Conservation (phyloP, 2,888 invertebrate genomes). For the Poecilobothrus nobilitatus region DNA sequence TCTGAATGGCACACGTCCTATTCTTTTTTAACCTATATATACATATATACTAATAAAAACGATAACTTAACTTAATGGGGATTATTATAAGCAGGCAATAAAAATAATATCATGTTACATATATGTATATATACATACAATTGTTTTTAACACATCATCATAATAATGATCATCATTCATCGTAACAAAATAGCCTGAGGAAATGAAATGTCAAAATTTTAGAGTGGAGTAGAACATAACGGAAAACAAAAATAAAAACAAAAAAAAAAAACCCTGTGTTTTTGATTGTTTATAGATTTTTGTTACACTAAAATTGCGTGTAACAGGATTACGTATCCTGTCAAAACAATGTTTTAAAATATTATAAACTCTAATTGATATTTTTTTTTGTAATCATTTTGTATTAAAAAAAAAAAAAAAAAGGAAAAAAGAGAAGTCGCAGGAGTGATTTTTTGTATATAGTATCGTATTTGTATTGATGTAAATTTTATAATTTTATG, state of each 20-base stretch:
- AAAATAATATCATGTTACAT: background rate
- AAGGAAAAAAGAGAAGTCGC: too few relatives aligned
- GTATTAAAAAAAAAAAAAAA: too few relatives aligned
- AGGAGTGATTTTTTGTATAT: too few relatives aligned
- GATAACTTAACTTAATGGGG: background rate
- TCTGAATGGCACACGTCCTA: background rate
- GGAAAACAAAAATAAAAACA: too few relatives aligned
- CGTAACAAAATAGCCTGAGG: background rate
- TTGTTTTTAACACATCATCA: too few relatives aligned
- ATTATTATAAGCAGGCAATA: background rate
- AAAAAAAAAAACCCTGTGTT: too few relatives aligned
- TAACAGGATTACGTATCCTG: constrained; percentile 4
- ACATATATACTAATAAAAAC: background rate
- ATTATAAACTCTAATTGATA: constrained; percentile 1
- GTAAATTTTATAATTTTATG: too few relatives aligned
- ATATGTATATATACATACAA: too few relatives aligned
- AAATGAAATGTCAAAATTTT: background rate
- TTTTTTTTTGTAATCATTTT: background rate
- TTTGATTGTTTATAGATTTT: background rate
- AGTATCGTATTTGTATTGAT: too few relatives aligned
- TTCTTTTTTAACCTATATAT: background rate
- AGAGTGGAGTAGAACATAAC: background rate
- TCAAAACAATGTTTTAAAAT: background rate
- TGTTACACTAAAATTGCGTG: background rate
- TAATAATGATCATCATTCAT: background rate